Conservation (phyloP, 2,888 invertebrate species). For the Cyclophora albipunctata region DNA sequence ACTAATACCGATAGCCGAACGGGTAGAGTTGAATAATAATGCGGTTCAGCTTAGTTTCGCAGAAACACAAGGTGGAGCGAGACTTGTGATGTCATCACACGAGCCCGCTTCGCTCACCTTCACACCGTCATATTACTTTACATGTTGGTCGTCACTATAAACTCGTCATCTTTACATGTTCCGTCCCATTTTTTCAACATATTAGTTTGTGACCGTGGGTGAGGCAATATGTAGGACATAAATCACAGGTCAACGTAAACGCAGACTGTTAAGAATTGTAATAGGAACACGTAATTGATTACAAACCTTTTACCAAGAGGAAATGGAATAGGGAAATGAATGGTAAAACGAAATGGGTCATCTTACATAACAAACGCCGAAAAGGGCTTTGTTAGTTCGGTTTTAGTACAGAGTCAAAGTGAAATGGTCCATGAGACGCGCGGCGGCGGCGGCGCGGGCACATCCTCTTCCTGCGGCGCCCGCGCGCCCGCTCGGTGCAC, state of each 20-base stretch:
- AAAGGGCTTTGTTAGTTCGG: no score
- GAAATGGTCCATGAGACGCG: slow-evolving; percentile 28
- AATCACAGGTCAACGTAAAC: no score
- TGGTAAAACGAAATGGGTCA: no score
- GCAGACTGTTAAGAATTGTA: no score
- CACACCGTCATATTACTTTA: slow-evolving; percentile 21
- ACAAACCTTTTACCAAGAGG: no score
- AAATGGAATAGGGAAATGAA: no score
- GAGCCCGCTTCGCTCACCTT: slow-evolving; percentile 47
- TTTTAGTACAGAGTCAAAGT: slow-evolving; percentile 5
- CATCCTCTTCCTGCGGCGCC: slow-evolving; percentile 64
- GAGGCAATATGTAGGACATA: no score
- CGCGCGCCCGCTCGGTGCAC: slow-evolving; percentile 35
- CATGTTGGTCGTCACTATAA: slow-evolving; percentile 25
- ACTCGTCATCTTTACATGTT: slow-evolving; percentile 10
- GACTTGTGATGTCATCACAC: slow-evolving; percentile 57
- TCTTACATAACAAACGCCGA: no score
- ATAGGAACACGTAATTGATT: no score
- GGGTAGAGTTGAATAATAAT: slow-evolving; percentile 55
- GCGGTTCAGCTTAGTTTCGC: slow-evolving; percentile 56
- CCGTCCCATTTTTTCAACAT: slow-evolving; percentile 13
- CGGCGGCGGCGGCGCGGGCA: slow-evolving; percentile 32
- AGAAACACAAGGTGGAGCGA: slow-evolving; percentile 54
- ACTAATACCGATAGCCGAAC: slow-evolving; percentile 42
- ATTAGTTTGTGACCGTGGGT: slow-evolving; percentile 4